Base-by-base conservation (phyloP, 2,888 invertebrate species). In the Drosophila picticornis region DNA sequence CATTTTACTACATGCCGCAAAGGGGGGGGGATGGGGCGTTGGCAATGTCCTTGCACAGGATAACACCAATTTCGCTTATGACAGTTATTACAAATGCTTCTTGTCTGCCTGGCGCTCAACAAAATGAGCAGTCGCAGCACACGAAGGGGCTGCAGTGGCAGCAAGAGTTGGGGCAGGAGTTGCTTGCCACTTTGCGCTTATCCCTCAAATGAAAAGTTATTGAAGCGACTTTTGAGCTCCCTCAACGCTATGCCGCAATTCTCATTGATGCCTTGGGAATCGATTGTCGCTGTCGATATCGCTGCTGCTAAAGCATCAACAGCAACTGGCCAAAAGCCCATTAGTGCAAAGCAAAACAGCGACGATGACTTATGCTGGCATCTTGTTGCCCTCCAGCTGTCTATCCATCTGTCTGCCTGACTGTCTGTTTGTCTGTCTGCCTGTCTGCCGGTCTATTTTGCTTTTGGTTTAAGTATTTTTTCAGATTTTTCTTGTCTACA, bases 51-150 rank as follows among this genome's bases (percentile, higher is more conserved):
- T 73, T 74, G 78, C 77, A 72, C 85, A 88, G 90, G 81, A 88
- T 90, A 84, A 79, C 88, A 80, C 81, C 90, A 90, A 86, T 86
- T 88, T 90, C 77, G 88, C 88, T 86, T 86, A 86, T 90, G 86
- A 90, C 86, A 88, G 88, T 90, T 90, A 90, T 86, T 90, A 90
- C 85, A 89, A 89, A 86, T 77, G 88, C 79, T 87, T 56, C 77
- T 90, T 84, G 90, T 80, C 82, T 70, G 76, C 59, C 55, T 57
- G 59, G 36, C 53, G 48, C 60, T 61, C 64, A 57, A 72, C 81
- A 61, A 86, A 84, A 66, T 71, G 88, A 84, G 74, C 85, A 77
- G 72, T 48, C 59, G 46, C 40, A 62, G 22, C 34, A 43, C 43
- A 48, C 31, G 27, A 55, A 19, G 27, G 25, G 27, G 22, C 9